phyloP scores from a whole-genome alignment of 2,888 invertebrate species.

The Leptopilina drosophilae region DNA sequence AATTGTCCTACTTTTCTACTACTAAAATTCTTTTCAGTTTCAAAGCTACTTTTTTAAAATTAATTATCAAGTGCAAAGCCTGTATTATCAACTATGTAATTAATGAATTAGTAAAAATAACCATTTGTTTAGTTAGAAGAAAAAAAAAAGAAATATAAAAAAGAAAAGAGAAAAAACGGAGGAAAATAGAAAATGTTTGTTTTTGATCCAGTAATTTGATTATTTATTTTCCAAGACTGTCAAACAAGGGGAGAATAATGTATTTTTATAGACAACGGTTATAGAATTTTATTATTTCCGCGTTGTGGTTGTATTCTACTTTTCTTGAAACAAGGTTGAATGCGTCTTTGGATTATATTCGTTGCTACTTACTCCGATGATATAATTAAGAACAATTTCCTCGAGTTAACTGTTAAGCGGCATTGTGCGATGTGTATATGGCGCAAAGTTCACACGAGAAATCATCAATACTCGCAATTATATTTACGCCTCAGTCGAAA shows the following conservation, averaged over 20 bases:
- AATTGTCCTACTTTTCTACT: too few species aligned
- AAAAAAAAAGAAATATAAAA: too few species aligned
- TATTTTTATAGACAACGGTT: background rate
- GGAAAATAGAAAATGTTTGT: too few species aligned
- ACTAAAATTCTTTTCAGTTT: too few species aligned
- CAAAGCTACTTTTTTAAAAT: too few species aligned
- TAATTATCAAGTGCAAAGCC: too few species aligned
- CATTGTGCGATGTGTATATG: conserved; percentile 18
- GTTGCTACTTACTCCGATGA: conserved; percentile 29
- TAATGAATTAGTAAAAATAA: too few species aligned
- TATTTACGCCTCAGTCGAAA: background rate
- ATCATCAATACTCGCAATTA: conserved; percentile 18
- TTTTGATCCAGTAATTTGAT: too few species aligned
- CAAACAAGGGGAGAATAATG: background rate
- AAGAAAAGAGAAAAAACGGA: too few species aligned
- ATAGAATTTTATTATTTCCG: conserved; percentile 8
- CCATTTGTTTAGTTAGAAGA: too few species aligned
- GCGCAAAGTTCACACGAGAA: conserved; percentile 32
- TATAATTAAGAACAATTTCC: conserved; percentile 40
- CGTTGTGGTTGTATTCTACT: conserved; percentile 18
- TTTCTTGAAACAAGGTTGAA: conserved; percentile 21
- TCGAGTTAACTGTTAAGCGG: conserved; percentile 36
- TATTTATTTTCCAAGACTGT: background rate
- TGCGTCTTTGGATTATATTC: background rate
- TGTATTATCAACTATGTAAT: too few species aligned